Conservation (phyloP, 2,888 invertebrate species). For the Amorpha juglandis region DNA sequence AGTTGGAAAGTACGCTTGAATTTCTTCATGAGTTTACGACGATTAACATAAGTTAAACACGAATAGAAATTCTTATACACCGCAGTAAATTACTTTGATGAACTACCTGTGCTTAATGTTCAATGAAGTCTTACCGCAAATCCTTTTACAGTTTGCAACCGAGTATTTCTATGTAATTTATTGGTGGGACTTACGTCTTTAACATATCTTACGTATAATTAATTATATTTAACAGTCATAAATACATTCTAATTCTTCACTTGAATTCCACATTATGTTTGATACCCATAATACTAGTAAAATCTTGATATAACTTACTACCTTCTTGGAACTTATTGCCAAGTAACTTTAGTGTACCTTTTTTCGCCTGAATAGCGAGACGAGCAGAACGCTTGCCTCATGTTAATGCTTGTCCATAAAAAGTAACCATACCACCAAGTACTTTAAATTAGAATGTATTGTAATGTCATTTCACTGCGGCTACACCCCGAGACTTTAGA, state of each 20-base stretch:
- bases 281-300: too few species aligned
- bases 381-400: too few species aligned
- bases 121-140: slow-evolving; percentile 18
- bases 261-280: too few species aligned
- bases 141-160: slow-evolving; percentile 1
- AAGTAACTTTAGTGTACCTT: too few species aligned
- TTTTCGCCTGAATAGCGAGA: too few species aligned
- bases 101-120: slow-evolving; percentile 16
- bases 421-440: too few species aligned
- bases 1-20: slow-evolving; percentile 38
- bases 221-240: not conserved
- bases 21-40: slow-evolving; percentile 39
- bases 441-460: too few species aligned
- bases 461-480: too few species aligned
- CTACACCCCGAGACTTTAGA: too few species aligned
- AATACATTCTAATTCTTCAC: not conserved
- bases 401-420: too few species aligned
- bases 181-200: not conserved
- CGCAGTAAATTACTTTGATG: slow-evolving; percentile 19
- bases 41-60: slow-evolving; percentile 41
- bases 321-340: too few species aligned
- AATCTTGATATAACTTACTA: too few species aligned
- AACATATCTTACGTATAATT: not conserved
- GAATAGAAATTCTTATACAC: slow-evolving; percentile 21
- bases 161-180: slow-evolving; percentile 6